phyloP scores from a whole-genome alignment of 2,888 invertebrate genomes.

The Glaucopsyche alexis region DNA sequence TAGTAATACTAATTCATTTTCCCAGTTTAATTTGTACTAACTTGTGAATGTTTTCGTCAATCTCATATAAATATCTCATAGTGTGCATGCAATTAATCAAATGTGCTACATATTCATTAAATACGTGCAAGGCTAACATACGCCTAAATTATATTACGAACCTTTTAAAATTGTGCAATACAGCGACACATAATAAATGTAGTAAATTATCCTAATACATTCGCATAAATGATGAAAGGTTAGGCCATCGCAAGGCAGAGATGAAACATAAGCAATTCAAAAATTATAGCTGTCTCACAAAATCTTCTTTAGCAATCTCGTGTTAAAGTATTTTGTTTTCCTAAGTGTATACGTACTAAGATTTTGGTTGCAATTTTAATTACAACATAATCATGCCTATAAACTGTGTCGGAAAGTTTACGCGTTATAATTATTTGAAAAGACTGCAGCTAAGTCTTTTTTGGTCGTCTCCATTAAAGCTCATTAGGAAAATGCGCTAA shows the following conservation, averaged over 20 bases:
- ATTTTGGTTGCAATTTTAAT: background rate
- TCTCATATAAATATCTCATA: conserved; percentile 11
- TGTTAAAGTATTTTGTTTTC: background rate
- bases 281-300: background rate
- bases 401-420: no score
- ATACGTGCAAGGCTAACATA: conserved; percentile 11
- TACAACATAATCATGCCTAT: background rate
- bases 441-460: no score
- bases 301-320: background rate
- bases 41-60: background rate
- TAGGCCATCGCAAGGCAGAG: conserved; percentile 12
- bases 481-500: no score
- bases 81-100: conserved; percentile 9
- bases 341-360: no score
- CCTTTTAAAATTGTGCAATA: conserved; percentile 22
- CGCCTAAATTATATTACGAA: background rate
- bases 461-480: no score
- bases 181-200: background rate
- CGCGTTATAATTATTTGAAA: no score
- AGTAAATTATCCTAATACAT: conserved; percentile 1
- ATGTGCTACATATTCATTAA: conserved; percentile 13
- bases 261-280: background rate
- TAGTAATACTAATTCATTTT: background rate
- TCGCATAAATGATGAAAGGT: background rate
- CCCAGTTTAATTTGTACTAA: background rate